Evolutionary conservation across 2,888 invertebrate species (phyloP).

Genomic region (Eristalis arbustorum): DNA sequence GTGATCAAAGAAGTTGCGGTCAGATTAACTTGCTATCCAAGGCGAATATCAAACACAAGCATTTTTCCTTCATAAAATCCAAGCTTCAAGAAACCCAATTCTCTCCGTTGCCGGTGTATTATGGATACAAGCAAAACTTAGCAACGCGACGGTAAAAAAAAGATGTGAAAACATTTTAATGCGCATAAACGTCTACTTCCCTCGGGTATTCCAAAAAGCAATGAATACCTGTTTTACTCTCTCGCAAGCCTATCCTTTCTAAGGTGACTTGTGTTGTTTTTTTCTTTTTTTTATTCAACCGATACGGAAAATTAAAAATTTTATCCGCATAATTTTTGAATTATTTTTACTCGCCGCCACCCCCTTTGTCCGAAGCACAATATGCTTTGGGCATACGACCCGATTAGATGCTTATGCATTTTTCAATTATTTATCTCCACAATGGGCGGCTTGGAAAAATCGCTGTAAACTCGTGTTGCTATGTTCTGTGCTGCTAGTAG

Average conservation of each 20-base stretch:
- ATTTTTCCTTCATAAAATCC: conserved; percentile 19
- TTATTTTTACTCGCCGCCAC: conserved; percentile 76
- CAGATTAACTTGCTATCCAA: conserved; percentile 22
- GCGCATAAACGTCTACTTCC: conserved; percentile 61
- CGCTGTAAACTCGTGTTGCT: conserved; percentile 63
- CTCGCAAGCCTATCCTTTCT: conserved; percentile 58
- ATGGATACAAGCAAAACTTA: conserved; percentile 32
- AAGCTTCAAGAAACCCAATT: conserved; percentile 28
- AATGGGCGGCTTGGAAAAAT: conserved; percentile 69
- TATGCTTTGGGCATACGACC: conserved; percentile 69
- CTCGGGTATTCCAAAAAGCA: conserved; percentile 56
- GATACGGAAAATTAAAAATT: conserved; percentile 77
- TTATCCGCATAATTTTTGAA: conserved; percentile 80
- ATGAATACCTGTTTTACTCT: conserved; percentile 65
- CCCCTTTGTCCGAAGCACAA: conserved; percentile 53
- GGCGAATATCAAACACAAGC: conserved; percentile 34
- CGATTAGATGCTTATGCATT: conserved; percentile 71
- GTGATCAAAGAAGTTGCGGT: conserved; percentile 57
- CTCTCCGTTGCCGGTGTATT: conserved; percentile 28
- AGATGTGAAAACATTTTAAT: conserved; percentile 64
- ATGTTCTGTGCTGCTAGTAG: conserved; percentile 54
- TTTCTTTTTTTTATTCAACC: conserved; percentile 59
- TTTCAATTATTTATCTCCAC: conserved; percentile 71
- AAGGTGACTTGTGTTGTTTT: conserved; percentile 56
- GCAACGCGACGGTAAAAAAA: conserved; percentile 31